Evolutionary conservation across 92 coral and sea anemone species (phyloP).

Genomic region (Parazoanthus swiftii): DNA sequence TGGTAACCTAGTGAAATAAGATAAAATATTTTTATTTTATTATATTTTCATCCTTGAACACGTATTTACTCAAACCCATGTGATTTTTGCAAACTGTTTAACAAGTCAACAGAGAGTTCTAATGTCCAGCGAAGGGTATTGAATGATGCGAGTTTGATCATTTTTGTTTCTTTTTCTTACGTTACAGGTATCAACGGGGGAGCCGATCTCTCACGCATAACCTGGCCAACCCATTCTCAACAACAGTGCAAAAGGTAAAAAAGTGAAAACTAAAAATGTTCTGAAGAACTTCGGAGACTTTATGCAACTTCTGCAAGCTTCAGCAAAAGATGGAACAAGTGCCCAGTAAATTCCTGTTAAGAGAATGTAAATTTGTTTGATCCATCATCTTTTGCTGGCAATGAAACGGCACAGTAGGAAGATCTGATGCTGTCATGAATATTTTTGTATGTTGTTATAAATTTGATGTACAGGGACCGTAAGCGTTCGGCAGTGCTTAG

Average conservation of each 20-base stretch:
- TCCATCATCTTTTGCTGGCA: background rate
- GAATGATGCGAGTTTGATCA: background rate
- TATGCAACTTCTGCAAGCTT: background rate
- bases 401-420: background rate
- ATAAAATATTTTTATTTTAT: too few species aligned
- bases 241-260: conserved; percentile 34
- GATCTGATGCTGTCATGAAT: background rate
- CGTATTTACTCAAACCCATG: background rate
- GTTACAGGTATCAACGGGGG: conserved; percentile 82
- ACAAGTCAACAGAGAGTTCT: background rate
- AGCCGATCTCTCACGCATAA: conserved; percentile 81
- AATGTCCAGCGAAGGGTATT: background rate
- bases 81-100: background rate
- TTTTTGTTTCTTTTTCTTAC: background rate
- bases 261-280: background rate
- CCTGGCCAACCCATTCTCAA: conserved; percentile 64
- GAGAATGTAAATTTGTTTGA: background rate
- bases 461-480: too few species aligned
- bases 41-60: too few species aligned
- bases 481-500: too few species aligned
- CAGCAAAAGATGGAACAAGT: conserved; percentile 19
- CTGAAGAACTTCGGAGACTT: background rate
- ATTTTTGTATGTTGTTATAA: too few species aligned
- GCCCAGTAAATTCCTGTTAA: background rate
- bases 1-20: too few species aligned